Percentiles rank a stretch among this genome's conserved stretches.
These are phyloP conservation scores for Anabas testudineus DNA, from an alignment of 2,797 vertebrate species.

Conservation along the genomic window DNA sequence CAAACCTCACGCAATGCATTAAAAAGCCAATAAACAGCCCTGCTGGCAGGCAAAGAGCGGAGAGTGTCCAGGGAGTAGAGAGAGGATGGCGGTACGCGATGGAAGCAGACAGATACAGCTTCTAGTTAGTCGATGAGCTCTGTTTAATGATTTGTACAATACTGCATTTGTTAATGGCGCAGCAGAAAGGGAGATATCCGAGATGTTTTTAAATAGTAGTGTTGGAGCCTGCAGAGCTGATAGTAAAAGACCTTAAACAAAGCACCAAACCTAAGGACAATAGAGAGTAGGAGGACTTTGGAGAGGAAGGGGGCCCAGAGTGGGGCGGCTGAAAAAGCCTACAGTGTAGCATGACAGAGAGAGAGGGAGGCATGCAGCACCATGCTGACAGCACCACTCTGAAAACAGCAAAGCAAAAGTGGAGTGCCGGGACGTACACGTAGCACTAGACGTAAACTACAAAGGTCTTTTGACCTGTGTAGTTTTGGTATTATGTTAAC, in stretches of 20 bases:
- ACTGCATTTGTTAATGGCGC: slow-evolving; percentile 10
- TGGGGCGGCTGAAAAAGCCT: slow-evolving; percentile 72
- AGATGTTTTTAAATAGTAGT: slow-evolving; percentile 48
- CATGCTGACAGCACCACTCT: slow-evolving; percentile 56
- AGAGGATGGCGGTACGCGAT: slow-evolving; percentile 36
- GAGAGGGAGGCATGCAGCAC: slow-evolving; percentile 41
- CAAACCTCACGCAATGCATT: slow-evolving; percentile 74
- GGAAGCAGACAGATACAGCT: slow-evolving; percentile 13
- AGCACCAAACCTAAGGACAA: slow-evolving; percentile 78
- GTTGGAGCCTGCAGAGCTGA: slow-evolving; percentile 60
- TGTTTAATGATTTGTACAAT: slow-evolving; percentile 17
- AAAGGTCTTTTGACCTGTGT: too few species aligned
- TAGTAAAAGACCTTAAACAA: slow-evolving; percentile 72
- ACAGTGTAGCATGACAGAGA: slow-evolving; percentile 56
- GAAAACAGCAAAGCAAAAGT: slow-evolving; percentile 49
- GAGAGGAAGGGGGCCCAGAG: slow-evolving; percentile 72
- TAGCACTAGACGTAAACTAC: too few species aligned
- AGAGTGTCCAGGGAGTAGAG: slow-evolving; percentile 30
- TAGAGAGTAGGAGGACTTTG: slow-evolving; percentile 73
- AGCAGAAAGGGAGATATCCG: background rate
- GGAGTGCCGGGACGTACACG: too few species aligned
- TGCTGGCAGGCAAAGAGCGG: slow-evolving; percentile 34
- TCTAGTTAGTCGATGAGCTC: background rate
- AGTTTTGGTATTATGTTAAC: too few species aligned
- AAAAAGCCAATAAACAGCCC: slow-evolving; percentile 68